These are phyloP conservation scores for Isaurus tuberculatus DNA, from an alignment of 92 coral and sea anemone genomes.

Conservation along the genomic window DNA sequence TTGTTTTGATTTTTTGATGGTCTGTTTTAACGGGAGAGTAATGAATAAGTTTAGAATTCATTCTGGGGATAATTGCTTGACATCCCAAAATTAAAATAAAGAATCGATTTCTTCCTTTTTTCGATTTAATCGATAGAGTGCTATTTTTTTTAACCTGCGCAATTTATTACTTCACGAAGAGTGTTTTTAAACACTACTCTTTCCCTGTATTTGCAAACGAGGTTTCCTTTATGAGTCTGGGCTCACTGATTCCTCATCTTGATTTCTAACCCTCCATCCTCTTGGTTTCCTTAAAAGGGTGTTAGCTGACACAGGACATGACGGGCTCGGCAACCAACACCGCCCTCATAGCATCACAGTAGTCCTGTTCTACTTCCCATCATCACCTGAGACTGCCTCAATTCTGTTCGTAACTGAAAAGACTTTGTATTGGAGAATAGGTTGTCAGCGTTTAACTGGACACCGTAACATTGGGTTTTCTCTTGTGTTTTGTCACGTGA, in stretches of 20 bases:
- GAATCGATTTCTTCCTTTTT: too few species aligned
- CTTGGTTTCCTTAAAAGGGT: conserved; percentile 71
- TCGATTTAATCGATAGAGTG: not conserved
- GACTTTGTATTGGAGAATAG: not conserved
- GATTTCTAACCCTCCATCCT: conserved; percentile 40
- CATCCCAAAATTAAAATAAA: too few species aligned
- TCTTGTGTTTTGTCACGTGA: not conserved
- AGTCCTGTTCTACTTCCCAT: conserved; percentile 17
- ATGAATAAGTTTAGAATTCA: too few species aligned
- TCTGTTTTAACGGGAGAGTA: too few species aligned
- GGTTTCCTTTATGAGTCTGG: conserved; percentile 40
- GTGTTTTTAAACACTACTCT: conserved; percentile 80
- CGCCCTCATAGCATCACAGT: not conserved
- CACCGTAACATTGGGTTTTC: not conserved
- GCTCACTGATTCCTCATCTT: not conserved
- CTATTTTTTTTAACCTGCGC: conserved; percentile 1
- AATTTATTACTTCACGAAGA: conserved; percentile 61
- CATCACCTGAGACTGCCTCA: not conserved
- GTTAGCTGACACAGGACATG: conserved; percentile 77
- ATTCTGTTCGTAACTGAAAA: not conserved
- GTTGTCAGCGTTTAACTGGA: not conserved
- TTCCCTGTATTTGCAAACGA: conserved; percentile 18
- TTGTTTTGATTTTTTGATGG: too few species aligned
- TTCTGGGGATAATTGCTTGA: too few species aligned
- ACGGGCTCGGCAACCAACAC: not conserved